Conservation (phyloP, 1,140 invertebrate genomes). For the Tribolium castaneum region DNA sequence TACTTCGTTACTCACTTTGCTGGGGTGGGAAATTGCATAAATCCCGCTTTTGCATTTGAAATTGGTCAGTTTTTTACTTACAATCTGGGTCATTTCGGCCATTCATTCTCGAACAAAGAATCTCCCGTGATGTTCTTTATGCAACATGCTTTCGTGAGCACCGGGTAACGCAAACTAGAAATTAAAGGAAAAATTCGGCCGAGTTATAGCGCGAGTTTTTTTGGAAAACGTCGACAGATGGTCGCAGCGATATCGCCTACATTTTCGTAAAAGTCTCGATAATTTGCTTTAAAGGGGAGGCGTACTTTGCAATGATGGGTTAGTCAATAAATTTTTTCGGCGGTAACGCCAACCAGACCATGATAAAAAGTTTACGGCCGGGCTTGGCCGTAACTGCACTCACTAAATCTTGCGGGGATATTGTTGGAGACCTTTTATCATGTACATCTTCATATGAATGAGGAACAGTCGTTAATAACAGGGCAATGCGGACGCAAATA, state of each 20-base stretch:
- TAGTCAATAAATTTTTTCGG: constrained; percentile 31
- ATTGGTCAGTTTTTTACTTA: not conserved
- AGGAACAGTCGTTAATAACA: not conserved
- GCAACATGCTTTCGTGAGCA: constrained; percentile 12
- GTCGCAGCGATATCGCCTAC: constrained; percentile 14
- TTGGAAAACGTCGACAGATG: constrained; percentile 10
- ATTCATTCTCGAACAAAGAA: not conserved
- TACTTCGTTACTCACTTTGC: no score
- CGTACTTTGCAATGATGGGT: constrained; percentile 10
- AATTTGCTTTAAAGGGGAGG: constrained; percentile 8
- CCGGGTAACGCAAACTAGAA: not conserved
- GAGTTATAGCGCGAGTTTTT: not conserved
- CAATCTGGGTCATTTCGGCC: not conserved
- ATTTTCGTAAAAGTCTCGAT: constrained; percentile 10
- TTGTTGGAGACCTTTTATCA: not conserved
- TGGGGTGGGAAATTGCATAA: no score
- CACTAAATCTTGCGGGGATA: not conserved
- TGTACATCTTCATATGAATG: not conserved
- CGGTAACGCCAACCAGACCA: not conserved
- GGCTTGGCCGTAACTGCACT: constrained; percentile 12
- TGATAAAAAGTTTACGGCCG: constrained; percentile 5
- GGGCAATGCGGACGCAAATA: not conserved
- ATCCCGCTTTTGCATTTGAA: no score
- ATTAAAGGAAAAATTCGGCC: not conserved
- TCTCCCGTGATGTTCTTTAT: not conserved